These are phyloP conservation scores for Amphiura filiformis DNA, from an alignment of 35 echinoderm and acorn worm species.

Conservation along the genomic window DNA sequence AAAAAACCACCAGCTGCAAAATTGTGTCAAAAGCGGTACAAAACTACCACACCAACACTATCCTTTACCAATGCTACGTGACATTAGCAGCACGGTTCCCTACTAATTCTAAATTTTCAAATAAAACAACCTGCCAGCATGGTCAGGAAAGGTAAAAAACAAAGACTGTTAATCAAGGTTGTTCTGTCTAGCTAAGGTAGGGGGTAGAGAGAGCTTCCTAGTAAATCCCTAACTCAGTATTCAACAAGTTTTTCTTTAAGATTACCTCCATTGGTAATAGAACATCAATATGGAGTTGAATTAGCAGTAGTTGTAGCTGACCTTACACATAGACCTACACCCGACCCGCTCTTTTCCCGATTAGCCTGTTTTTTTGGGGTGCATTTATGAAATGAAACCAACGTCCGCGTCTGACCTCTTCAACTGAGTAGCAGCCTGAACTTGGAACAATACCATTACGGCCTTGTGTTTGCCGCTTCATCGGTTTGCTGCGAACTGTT, in stretches of 20 bases:
- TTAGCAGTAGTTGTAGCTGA: neutral
- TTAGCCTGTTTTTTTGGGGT: constrained; percentile 13
- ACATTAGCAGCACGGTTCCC: neutral
- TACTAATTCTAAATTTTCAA: neutral
- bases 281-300: neutral
- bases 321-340: neutral
- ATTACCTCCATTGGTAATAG: neutral
- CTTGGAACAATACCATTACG: neutral
- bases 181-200: neutral
- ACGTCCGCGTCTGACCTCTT: constrained; percentile 3
- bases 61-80: neutral
- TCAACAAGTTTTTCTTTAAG: neutral
- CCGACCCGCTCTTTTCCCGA: neutral
- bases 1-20: neutral
- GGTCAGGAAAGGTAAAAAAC: neutral
- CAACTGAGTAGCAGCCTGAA: neutral
- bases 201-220: neutral
- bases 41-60: neutral
- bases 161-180: neutral
- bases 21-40: neutral
- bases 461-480: constrained; percentile 9
- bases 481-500: neutral
- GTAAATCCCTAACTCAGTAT: neutral
- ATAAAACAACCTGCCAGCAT: neutral
- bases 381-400: neutral